Evolutionary conservation across 2,888 invertebrate genomes (phyloP).

Genomic region (Alloplasta piceator): DNA sequence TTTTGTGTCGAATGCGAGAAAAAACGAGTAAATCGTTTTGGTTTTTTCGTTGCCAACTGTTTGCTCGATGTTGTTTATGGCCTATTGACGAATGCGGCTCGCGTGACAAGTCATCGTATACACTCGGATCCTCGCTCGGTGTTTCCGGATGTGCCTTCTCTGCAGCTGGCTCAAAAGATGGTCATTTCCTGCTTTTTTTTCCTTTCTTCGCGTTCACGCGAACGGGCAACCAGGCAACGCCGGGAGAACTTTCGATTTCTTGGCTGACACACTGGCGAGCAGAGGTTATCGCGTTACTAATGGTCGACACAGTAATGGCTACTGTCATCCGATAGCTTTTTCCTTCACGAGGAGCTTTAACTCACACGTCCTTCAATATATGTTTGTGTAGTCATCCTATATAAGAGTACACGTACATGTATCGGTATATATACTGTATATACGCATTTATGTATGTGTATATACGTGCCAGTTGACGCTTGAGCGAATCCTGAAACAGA

Average conservation of each 20-base stretch:
- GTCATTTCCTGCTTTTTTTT: constrained; percentile 28
- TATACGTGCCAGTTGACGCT: constrained; percentile 34
- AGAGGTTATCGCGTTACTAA: constrained; percentile 76
- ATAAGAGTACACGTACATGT: constrained; percentile 7
- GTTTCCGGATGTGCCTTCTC: constrained; percentile 16
- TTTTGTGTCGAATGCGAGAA: neutral
- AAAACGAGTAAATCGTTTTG: neutral
- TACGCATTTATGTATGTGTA: constrained; percentile 11
- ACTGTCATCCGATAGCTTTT: constrained; percentile 74
- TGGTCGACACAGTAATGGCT: constrained; percentile 75
- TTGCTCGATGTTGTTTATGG: neutral
- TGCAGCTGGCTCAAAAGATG: constrained; percentile 20
- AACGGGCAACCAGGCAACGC: constrained; percentile 14
- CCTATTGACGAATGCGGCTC: constrained; percentile 3
- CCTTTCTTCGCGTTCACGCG: constrained; percentile 10
- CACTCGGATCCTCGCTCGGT: neutral
- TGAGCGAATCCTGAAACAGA: constrained; percentile 49
- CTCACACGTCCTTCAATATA: constrained; percentile 17
- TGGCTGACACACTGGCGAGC: constrained; percentile 1
- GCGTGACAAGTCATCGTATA: constrained; percentile 7
- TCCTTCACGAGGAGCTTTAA: constrained; percentile 45
- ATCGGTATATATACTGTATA: neutral
- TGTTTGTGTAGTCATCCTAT: neutral
- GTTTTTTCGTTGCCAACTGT: neutral
- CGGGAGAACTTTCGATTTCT: constrained; percentile 20